Evolutionary conservation across 2,113 vertebrate genomes (phyloP).

Genomic region (Anser brachyrhynchus): DNA sequence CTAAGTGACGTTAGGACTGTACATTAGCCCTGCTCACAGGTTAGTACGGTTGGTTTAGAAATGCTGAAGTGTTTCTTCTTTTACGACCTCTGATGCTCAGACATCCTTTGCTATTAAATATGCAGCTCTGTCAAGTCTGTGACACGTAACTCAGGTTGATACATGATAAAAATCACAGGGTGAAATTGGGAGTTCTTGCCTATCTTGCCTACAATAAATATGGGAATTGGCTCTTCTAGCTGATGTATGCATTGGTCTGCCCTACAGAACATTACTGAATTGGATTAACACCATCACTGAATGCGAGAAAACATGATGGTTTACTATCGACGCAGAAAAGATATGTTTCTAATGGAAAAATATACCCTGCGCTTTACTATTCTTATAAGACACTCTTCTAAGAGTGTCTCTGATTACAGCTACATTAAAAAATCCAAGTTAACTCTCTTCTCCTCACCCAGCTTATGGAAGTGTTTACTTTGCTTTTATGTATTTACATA

Average conservation of each 20-base stretch:
- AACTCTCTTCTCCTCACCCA: constrained; percentile 4
- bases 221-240: background rate
- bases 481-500: constrained; percentile 68
- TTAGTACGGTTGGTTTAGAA: constrained; percentile 10
- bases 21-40: background rate
- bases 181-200: constrained; percentile 16
- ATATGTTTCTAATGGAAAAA: background rate
- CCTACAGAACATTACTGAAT: constrained; percentile 39
- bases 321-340: constrained; percentile 33
- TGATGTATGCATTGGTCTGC: background rate
- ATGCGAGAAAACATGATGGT: background rate
- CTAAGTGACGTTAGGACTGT: background rate
- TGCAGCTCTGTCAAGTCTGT: background rate
- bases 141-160: background rate
- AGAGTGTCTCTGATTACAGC: background rate
- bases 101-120: constrained; percentile 38
- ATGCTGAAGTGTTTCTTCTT: constrained; percentile 6
- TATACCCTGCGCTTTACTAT: background rate
- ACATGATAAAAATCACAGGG: constrained; percentile 6
- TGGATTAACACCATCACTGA: constrained; percentile 1
- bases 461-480: constrained; percentile 67
- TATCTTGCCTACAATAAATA: background rate
- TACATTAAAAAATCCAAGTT: constrained; percentile 19
- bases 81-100: background rate
- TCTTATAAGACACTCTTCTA: background rate